Base-by-base conservation (phyloP, 2,797 vertebrate species). In the Distichodus sexfasciatus region DNA sequence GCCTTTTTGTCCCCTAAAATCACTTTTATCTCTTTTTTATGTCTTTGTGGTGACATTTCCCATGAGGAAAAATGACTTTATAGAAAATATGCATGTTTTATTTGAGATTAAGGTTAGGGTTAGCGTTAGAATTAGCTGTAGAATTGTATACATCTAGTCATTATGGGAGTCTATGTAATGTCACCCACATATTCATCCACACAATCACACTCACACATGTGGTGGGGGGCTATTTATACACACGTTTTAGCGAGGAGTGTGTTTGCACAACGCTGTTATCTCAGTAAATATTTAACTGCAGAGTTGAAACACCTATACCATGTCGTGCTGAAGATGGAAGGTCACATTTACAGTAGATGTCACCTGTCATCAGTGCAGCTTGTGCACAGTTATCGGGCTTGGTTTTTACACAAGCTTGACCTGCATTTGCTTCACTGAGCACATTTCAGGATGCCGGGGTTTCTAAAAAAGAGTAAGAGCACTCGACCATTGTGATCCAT, bases 241-340 rank as follows among this genome's bases (percentile, higher is more conserved):
- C 28, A 43, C 6, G 31, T 17, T 58, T 21, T 4, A 10, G 46
- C 50, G 43, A 48, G 31, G n/a, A n/a, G 48, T 14, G 21, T 35
- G 62, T 51, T 5, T 55, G 51, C 15, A 66, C 9, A 33, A 33
- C 54, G 53, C 65, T 57, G 48, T 28, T 62, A 53, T 21, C 23
- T 29, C 23, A 21, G 28, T 54, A 36, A 51, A 29, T n/a, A 15
- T 66, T 69, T 43, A 26, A 24, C 12, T 38, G 24, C 58, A 55
- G 59, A 54, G 63, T 60, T 47, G 38, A 29, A 66, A 43, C 47
- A 41, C 21, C 59, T 43, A 63, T n/a, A n/a, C n/a, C 41, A 50
- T 74, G 14, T 23, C 35, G 7, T 59, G 28, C 58, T 50, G 65
- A 74, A n/a, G 36, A 43, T 44, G 17, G 50, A 55, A 55, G 64